Evolutionary conservation across 2,888 invertebrate species (phyloP).

Genomic region (Cephus pygmeus): DNA sequence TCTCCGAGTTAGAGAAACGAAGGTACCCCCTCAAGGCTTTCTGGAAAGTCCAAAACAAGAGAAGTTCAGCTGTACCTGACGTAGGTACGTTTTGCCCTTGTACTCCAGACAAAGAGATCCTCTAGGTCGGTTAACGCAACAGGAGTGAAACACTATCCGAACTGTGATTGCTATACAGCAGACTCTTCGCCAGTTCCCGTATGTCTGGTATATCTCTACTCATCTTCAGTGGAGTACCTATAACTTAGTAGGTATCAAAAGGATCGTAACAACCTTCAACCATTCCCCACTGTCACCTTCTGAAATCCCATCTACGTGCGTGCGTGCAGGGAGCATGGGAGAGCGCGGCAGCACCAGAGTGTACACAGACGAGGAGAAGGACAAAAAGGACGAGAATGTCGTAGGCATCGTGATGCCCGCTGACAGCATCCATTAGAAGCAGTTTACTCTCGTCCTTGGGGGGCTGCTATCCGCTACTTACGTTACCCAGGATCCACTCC

Average conservation of each 20-base stretch:
- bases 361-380: background rate
- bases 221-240: background rate
- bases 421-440: slow-evolving; percentile 58
- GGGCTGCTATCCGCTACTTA: slow-evolving; percentile 23
- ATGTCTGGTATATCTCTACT: background rate
- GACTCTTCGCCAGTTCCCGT: background rate
- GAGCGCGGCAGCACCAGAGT: background rate
- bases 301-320: background rate
- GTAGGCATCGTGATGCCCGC: slow-evolving; percentile 18
- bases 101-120: background rate
- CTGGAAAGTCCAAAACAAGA: background rate
- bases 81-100: background rate
- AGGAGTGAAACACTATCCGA: slow-evolving; percentile 45
- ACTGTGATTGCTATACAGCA: slow-evolving; percentile 50
- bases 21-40: background rate
- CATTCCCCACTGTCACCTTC: background rate
- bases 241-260: background rate
- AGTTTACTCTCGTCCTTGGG: slow-evolving; percentile 53
- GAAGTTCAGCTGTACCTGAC: background rate
- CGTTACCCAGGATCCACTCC: background rate
- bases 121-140: background rate
- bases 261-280: background rate
- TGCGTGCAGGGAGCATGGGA: background rate
- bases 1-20: background rate
- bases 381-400: background rate